These are phyloP conservation scores for Hyperoplus lanceolatus DNA, from an alignment of 2,797 vertebrate species.

Conservation along the genomic window DNA sequence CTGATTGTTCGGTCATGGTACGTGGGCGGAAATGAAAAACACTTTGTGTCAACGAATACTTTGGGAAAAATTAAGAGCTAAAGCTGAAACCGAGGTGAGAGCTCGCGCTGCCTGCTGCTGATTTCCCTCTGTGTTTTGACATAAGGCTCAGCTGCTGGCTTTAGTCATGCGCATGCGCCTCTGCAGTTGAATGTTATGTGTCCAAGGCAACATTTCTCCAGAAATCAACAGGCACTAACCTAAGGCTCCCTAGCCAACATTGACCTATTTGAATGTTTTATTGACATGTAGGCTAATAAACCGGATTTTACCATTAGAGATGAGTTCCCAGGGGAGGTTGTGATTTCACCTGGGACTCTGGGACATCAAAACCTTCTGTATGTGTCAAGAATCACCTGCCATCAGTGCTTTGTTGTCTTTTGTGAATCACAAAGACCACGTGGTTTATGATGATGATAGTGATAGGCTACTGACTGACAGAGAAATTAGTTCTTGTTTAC, in stretches of 20 bases:
- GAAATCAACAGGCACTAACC: conserved; percentile 6
- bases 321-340: neutral
- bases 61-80: conserved; percentile 44
- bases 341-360: neutral
- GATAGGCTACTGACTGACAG: neutral
- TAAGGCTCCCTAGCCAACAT: no score
- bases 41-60: conserved; percentile 62
- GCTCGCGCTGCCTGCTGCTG: conserved; percentile 49
- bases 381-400: neutral
- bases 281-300: neutral
- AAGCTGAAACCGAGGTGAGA: conserved; percentile 40
- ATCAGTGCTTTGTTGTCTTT: neutral
- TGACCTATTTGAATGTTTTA: no score
- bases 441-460: neutral
- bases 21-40: conserved; percentile 67
- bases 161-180: conserved; percentile 67
- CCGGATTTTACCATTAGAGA: neutral
- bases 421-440: neutral
- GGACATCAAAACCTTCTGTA: neutral
- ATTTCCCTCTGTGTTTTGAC: conserved; percentile 76
- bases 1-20: conserved; percentile 89
- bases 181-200: neutral
- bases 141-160: conserved; percentile 67
- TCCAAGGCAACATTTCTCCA: neutral
- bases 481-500: neutral